These are phyloP conservation scores for Gila robusta DNA, from an alignment of 2,797 vertebrate genomes.

Conservation along the genomic window DNA sequence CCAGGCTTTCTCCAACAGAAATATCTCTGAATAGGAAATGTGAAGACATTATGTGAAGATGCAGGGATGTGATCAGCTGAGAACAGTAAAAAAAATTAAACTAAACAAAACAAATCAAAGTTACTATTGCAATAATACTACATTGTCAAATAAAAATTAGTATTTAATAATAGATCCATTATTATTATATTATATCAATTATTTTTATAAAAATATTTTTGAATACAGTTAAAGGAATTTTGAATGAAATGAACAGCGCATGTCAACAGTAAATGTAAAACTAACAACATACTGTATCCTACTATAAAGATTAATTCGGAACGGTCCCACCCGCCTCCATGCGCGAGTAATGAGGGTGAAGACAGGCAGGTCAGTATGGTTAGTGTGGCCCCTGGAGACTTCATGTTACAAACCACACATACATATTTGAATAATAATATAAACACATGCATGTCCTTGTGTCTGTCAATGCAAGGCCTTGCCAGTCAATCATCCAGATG, in stretches of 20 bases:
- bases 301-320: background rate
- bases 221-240: background rate
- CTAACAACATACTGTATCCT: background rate
- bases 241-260: background rate
- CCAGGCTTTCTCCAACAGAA: slow-evolving; percentile 41
- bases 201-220: background rate
- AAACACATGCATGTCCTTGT: slow-evolving; percentile 15
- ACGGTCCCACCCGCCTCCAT: background rate
- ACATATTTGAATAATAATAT: slow-evolving; percentile 30
- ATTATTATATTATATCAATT: background rate
- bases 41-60: slow-evolving; percentile 1
- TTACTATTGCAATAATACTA: too few species aligned
- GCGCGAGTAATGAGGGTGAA: slow-evolving; percentile 1
- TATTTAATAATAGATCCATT: too few species aligned
- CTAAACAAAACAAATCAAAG: too few species aligned
- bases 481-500: slow-evolving; percentile 20
- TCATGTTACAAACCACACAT: background rate
- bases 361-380: slow-evolving; percentile 16
- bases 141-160: background rate
- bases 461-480: slow-evolving; percentile 6
- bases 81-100: background rate
- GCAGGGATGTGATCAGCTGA: background rate
- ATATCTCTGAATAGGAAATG: slow-evolving; percentile 38
- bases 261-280: slow-evolving; percentile 6
- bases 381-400: slow-evolving; percentile 16